These are phyloP conservation scores for Callipepla squamata DNA, from an alignment of 2,113 vertebrate genomes.

Conservation along the genomic window DNA sequence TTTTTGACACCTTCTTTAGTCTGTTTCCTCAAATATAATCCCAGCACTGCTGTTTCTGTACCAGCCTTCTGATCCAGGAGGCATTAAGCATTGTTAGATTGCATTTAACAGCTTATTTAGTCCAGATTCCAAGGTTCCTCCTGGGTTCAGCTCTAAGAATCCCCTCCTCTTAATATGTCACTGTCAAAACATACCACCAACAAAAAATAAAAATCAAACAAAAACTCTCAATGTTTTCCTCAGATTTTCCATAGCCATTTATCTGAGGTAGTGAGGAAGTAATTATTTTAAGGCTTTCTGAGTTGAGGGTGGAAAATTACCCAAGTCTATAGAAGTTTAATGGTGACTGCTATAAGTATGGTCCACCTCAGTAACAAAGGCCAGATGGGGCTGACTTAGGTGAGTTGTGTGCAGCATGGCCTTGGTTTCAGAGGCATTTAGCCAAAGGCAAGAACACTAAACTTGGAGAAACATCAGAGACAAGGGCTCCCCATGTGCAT, in stretches of 20 bases:
- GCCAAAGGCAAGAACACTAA: neutral
- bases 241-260: neutral
- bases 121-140: neutral
- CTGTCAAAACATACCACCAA: neutral
- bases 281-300: neutral
- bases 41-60: neutral
- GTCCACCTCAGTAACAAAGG: neutral
- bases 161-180: neutral
- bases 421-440: conserved; percentile 8
- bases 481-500: neutral
- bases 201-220: neutral
- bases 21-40: neutral
- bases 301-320: conserved; percentile 19
- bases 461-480: neutral
- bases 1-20: neutral
- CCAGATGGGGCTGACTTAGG: neutral
- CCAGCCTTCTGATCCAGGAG: neutral
- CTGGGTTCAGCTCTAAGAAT: neutral
- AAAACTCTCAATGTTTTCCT: neutral
- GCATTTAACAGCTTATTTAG: neutral
- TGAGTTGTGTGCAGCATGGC: neutral
- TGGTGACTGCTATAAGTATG: neutral
- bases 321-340: neutral
- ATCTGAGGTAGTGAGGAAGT: neutral
- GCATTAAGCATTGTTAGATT: neutral